A percentile compares a stretch with the other conserved stretches of the same genome.
Conservation (phyloP, 2,888 invertebrate genomes). For the Incurvaria masculella region DNA sequence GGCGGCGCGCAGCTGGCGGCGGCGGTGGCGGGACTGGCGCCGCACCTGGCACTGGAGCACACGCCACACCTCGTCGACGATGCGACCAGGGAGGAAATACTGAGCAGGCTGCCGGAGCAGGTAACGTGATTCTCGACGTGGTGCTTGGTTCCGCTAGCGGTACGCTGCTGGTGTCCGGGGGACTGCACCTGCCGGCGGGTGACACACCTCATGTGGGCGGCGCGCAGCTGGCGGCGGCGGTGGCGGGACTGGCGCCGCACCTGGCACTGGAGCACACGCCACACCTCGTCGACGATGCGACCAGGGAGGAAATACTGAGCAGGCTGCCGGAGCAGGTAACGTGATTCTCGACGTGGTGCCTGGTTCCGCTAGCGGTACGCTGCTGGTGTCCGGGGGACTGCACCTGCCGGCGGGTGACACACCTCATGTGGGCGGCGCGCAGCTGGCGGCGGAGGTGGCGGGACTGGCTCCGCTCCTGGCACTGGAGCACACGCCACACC, state of each 20-base stretch:
- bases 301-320: conserved; percentile 47
- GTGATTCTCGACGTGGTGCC: conserved; percentile 63
- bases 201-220: too few species aligned
- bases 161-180: conserved; percentile 58
- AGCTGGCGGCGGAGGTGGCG: conserved; percentile 53
- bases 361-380: conserved; percentile 60
- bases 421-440: too few species aligned
- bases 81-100: conserved; percentile 44
- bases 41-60: conserved; percentile 54
- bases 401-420: too few species aligned
- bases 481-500: conserved; percentile 51
- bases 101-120: conserved; percentile 55
- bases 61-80: conserved; percentile 52
- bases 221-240: conserved; percentile 49
- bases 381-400: conserved; percentile 60
- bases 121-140: too few species aligned
- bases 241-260: conserved; percentile 57
- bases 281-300: conserved; percentile 48
- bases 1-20: conserved; percentile 48
- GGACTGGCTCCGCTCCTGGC: conserved; percentile 57
- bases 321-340: too few species aligned
- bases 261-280: conserved; percentile 54
- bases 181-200: conserved; percentile 60
- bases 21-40: conserved; percentile 57
- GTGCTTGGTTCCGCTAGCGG: conserved; percentile 65